phyloP scores from a whole-genome alignment of 1,140 invertebrate genomes.

The Drosophila jambulina region DNA sequence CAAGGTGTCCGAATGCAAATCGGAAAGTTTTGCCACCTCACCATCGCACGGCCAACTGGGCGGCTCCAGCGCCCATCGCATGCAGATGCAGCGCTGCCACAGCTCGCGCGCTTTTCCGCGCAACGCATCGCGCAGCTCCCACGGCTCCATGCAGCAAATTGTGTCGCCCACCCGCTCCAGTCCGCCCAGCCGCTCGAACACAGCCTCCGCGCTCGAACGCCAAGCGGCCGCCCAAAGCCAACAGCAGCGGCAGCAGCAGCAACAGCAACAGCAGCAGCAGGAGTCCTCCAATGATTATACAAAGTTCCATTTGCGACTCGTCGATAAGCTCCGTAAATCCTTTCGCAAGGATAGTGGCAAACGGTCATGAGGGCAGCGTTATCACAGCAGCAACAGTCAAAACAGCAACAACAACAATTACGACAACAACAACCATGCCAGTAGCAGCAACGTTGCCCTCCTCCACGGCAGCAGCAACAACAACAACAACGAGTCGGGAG shows the following conservation, averaged over 20 bases:
- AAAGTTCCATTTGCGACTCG: slow-evolving; percentile 93
- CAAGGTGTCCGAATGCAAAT: slow-evolving; percentile 93
- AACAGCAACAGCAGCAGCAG: slow-evolving; percentile 87
- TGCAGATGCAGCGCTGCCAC: slow-evolving; percentile 85
- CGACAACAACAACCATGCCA: slow-evolving; percentile 35
- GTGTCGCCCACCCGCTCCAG: slow-evolving; percentile 87
- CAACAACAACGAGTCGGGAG: slow-evolving; percentile 27
- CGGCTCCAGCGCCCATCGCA: slow-evolving; percentile 87
- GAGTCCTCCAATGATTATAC: slow-evolving; percentile 88
- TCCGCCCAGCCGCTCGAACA: slow-evolving; percentile 66
- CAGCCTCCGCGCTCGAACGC: slow-evolving; percentile 66
- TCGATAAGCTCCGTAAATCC: slow-evolving; percentile 93
- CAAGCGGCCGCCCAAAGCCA: slow-evolving; percentile 86
- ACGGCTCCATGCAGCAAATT: slow-evolving; percentile 87
- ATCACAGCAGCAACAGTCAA: slow-evolving; percentile 22
- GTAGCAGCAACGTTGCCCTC: slow-evolving; percentile 12
- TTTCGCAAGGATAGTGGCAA: slow-evolving; percentile 89
- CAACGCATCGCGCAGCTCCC: slow-evolving; percentile 87
- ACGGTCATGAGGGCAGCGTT: slow-evolving; percentile 75
- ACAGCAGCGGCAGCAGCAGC: slow-evolving; percentile 85
- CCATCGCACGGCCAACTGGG: slow-evolving; percentile 89
- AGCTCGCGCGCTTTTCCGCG: slow-evolving; percentile 85
- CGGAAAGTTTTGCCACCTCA: slow-evolving; percentile 90
- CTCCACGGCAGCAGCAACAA: slow-evolving; percentile 20
- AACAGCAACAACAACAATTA: slow-evolving; percentile 37